phyloP scores from a whole-genome alignment of 92 coral and sea anemone genomes.

The Chrysogorgia sp. region DNA sequence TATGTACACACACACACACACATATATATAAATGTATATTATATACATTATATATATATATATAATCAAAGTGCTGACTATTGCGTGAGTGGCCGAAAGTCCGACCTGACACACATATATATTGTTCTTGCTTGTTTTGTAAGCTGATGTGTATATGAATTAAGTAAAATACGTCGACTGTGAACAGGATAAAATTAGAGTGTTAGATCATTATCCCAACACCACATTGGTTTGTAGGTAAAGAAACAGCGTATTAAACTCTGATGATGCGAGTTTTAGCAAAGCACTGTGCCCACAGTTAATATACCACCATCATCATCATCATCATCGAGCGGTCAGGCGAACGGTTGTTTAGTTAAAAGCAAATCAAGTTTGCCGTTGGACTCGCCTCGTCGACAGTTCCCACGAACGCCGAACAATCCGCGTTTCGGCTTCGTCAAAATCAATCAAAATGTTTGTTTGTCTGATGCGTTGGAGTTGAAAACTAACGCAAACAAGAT shows the following conservation, averaged over 20 bases:
- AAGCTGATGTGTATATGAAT: not conserved
- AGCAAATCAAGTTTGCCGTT: not conserved
- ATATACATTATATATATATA: too few relatives aligned
- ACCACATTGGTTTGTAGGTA: slow-evolving; percentile 7
- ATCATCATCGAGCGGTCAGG: not conserved
- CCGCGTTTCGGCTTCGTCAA: not conserved
- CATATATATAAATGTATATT: too few relatives aligned
- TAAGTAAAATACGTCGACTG: not conserved
- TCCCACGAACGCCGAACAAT: not conserved
- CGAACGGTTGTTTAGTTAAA: not conserved
- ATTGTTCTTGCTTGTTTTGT: too few relatives aligned
- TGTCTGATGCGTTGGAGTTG: slow-evolving; percentile 14
- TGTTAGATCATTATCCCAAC: slow-evolving; percentile 21
- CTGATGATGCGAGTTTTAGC: not conserved
- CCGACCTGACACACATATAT: not conserved
- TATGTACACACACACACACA: not conserved
- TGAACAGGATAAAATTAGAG: slow-evolving; percentile 31
- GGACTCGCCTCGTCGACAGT: too few relatives aligned
- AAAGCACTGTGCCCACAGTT: not conserved
- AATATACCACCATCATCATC: not conserved
- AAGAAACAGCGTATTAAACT: slow-evolving; percentile 22
- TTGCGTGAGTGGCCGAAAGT: not conserved
- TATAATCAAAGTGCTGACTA: slow-evolving; percentile 15
- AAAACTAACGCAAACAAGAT: slow-evolving; percentile 27
- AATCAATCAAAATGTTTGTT: slow-evolving; percentile 18